Base-by-base conservation (phyloP, 2,888 invertebrate species). In the Reticulitermes lucifugus region DNA sequence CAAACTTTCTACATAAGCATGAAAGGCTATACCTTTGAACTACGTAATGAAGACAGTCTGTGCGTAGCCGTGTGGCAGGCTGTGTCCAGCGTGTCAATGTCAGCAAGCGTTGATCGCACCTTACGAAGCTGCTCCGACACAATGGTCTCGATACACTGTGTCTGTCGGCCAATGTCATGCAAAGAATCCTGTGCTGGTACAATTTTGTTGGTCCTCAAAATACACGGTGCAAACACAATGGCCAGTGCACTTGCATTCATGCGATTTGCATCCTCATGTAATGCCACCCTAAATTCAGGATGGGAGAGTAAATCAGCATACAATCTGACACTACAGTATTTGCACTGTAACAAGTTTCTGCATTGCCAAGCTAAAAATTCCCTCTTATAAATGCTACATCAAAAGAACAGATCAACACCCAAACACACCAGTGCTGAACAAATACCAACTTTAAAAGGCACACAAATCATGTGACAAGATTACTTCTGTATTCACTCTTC, bases 141-240 rank as follows among this genome's bases (percentile, higher is more conserved):
- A 86, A 98, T 96, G 87, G 96, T 96, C 91, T 98, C 98, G 87
- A 98, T 95, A 91, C 97, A 97, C 91, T 95, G 93, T 83, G 97
- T 98, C 91, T 98, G 98, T 83, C 96, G 94, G 88, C 96, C 95
- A 89, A 98, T 97, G 91, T 98, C 98, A 89, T 95, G 95, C 87
- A 98, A 93, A 89, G 97, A 96, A 90, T 97, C 97, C 91, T 98
- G 98, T 83, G 98, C 98, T 79, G 97, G 97, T 88, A 97, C 94
- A 87, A 94, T 92, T 90, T 97, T 95, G 91, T 96, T 96, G 87
- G 98, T 97, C 89, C 98, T 93, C 88, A 98, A 92, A 86, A 98
- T 96, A 91, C 98, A 98, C 80, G 98, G 98, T 75, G 98, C 98
- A 92, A 98, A 98, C 87, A 98, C 97, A 88, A 98, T 98, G 83